Conservation (phyloP, 2,888 invertebrate species). For the Chironomus tentans region DNA sequence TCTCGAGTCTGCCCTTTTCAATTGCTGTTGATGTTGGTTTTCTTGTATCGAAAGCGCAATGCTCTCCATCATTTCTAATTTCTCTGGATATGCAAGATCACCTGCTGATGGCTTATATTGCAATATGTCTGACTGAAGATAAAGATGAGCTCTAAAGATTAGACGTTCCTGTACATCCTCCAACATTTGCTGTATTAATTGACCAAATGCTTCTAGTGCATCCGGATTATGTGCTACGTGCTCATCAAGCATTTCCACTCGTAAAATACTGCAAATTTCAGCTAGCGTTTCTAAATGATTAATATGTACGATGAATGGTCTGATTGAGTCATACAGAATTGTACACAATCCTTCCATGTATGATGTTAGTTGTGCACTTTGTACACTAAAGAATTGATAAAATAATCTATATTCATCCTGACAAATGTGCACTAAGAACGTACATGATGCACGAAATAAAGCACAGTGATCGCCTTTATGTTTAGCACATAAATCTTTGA, state of each 20-base stretch:
- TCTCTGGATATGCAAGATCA: slow-evolving; percentile 96
- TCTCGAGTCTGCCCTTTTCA: slow-evolving; percentile 56
- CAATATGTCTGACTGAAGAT: slow-evolving; percentile 83
- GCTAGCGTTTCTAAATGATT: slow-evolving; percentile 96
- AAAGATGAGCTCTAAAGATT: slow-evolving; percentile 90
- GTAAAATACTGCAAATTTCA: slow-evolving; percentile 88
- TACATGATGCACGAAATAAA: slow-evolving; percentile 75
- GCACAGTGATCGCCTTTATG: slow-evolving; percentile 71
- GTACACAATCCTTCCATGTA: slow-evolving; percentile 80
- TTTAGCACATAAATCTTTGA: slow-evolving; percentile 53
- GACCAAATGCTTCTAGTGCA: slow-evolving; percentile 66
- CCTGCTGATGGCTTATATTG: slow-evolving; percentile 84
- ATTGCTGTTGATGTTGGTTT: slow-evolving; percentile 40
- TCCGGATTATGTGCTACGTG: slow-evolving; percentile 72
- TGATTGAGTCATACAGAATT: slow-evolving; percentile 79
- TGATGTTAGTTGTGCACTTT: slow-evolving; percentile 56
- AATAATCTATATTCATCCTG: slow-evolving; percentile 90
- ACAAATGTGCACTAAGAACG: slow-evolving; percentile 84
- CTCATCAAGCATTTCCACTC: slow-evolving; percentile 86
- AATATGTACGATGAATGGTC: slow-evolving; percentile 91
- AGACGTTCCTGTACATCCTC: slow-evolving; percentile 94
- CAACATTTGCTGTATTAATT: slow-evolving; percentile 68
- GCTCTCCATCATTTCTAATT: slow-evolving; percentile 94
- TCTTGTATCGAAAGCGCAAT: slow-evolving; percentile 56
- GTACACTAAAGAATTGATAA: slow-evolving; percentile 74